phyloP scores from a whole-genome alignment of 2,797 vertebrate species.

The Acomys russatus region DNA sequence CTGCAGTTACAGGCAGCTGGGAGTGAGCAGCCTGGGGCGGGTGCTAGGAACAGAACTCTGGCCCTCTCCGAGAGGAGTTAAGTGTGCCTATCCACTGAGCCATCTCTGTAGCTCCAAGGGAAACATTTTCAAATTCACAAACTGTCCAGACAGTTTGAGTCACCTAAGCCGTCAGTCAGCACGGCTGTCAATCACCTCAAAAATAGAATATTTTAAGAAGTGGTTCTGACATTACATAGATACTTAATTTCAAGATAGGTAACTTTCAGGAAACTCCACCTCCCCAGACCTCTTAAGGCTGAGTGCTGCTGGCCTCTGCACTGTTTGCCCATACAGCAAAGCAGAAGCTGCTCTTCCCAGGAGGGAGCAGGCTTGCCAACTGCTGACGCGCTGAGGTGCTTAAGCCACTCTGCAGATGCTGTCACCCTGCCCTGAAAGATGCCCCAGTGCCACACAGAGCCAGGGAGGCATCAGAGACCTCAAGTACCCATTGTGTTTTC shows the following conservation, averaged over 20 bases:
- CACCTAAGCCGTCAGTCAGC: background rate
- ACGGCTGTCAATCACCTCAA: background rate
- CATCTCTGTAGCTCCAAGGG: background rate
- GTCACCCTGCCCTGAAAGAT: background rate
- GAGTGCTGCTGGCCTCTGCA: background rate
- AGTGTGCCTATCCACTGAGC: background rate
- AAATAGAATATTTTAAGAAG: background rate
- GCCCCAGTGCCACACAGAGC: background rate
- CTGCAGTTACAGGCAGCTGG: background rate
- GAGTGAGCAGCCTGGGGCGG: background rate
- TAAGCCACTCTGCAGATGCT: background rate
- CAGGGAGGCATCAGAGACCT: background rate
- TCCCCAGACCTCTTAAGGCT: background rate
- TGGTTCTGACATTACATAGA: background rate
- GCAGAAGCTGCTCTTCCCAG: background rate
- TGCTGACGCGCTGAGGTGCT: background rate
- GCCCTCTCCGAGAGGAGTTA: background rate
- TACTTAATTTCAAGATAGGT: background rate
- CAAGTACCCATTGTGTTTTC: background rate
- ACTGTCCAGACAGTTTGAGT: background rate
- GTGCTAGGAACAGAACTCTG: background rate
- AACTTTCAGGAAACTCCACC: background rate
- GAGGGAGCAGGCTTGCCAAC: background rate
- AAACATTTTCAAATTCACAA: background rate
- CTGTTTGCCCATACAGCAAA: background rate